Percentiles rank a stretch among this genome's conserved stretches.
Conservation (phyloP, 2,797 vertebrate species). For the Etheostoma perlongum region DNA sequence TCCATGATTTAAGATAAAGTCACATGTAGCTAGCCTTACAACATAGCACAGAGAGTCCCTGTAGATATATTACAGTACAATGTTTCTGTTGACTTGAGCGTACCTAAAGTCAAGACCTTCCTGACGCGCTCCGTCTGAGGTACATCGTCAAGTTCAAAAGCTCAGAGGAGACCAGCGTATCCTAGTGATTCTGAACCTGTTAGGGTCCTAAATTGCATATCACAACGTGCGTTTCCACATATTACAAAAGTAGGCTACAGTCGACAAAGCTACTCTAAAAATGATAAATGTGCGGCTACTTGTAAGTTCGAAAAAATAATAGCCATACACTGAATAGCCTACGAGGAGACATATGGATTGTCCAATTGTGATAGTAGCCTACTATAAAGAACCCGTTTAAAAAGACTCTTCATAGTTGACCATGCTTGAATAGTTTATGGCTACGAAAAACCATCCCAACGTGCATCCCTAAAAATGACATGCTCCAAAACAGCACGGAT, state of each 20-base stretch:
- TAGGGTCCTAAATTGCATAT: slow-evolving; percentile 16
- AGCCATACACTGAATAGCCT: not conserved
- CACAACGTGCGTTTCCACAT: not conserved
- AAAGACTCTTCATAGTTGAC: not conserved
- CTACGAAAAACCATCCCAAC: slow-evolving; percentile 2
- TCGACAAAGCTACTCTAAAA: not conserved
- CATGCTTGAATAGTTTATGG: slow-evolving; percentile 12
- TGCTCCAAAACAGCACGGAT: slow-evolving; percentile 1
- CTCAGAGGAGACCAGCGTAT: not conserved
- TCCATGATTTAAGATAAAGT: slow-evolving; percentile 21
- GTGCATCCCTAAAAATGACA: slow-evolving; percentile 16
- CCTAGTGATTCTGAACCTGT: not conserved
- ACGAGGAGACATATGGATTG: not conserved
- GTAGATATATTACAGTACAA: not conserved
- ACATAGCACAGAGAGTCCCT: slow-evolving; percentile 20
- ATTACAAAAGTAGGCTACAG: not conserved
- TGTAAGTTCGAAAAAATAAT: not conserved
- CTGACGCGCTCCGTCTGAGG: not conserved
- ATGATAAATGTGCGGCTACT: not conserved
- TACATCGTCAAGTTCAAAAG: slow-evolving; percentile 49
- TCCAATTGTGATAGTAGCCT: not conserved
- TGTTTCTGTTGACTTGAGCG: not conserved
- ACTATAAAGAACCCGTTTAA: not conserved
- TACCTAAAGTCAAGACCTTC: slow-evolving; percentile 17
- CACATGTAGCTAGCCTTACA: not conserved